Conservation (phyloP, 2,113 vertebrate genomes). For the Budorcas taxicolor region DNA sequence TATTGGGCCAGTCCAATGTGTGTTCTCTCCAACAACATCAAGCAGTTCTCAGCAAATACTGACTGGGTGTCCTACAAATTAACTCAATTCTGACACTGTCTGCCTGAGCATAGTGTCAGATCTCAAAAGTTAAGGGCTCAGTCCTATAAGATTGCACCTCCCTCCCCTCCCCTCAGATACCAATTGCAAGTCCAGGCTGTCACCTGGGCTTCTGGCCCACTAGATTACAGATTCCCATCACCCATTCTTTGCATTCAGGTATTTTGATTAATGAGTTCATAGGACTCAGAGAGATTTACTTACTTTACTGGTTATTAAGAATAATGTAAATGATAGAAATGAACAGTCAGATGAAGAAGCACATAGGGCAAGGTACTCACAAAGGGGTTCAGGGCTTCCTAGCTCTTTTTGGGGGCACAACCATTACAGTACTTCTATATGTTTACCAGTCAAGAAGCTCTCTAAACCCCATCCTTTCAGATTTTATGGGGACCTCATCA, state of each 20-base stretch:
- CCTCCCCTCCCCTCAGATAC: background rate
- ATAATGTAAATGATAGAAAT: background rate
- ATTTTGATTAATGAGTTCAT: background rate
- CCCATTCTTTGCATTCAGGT: background rate
- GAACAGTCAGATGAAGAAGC: background rate
- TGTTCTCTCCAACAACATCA: background rate
- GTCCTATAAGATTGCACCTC: background rate
- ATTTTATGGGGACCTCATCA: background rate
- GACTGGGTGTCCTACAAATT: background rate
- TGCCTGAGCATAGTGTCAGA: background rate
- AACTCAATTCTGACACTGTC: background rate
- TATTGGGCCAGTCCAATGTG: background rate
- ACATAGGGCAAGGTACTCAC: background rate
- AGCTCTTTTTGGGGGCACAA: background rate
- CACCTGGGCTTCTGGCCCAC: background rate
- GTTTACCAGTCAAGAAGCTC: background rate
- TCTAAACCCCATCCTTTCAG: background rate
- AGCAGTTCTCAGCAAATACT: background rate
- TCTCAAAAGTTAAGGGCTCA: background rate
- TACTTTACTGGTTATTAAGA: background rate
- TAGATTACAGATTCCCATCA: background rate
- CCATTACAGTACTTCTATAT: background rate
- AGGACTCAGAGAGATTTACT: background rate
- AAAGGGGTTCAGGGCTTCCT: background rate
- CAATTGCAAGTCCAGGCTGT: background rate